Base-by-base conservation (phyloP, 2,797 vertebrate genomes). In the Catharus ustulatus region DNA sequence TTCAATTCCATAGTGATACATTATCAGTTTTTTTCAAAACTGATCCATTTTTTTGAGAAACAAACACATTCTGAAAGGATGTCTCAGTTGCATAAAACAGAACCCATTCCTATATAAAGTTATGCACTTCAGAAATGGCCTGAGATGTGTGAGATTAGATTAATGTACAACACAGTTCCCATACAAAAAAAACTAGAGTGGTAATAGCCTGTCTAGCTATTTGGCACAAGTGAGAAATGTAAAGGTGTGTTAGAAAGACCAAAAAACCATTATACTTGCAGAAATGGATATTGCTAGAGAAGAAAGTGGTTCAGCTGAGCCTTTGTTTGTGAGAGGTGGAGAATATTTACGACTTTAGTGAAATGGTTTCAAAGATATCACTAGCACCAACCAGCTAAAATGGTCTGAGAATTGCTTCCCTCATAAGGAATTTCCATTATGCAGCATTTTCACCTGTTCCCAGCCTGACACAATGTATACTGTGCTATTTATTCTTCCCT, bases 401-500 rank as follows among this genome's bases (percentile, higher is more conserved):
- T 24, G 13, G 17, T 40, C 51, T 72, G 30, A 75, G 24, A 87
- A 92, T 85, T 80, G 83, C 88, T 90, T 94, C 34, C 20, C n/a
- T 91, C 24, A 55, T 30, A 83, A 36, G 58, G 36, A 81, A 91
- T 78, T 94, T 88, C 69, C 69, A 88, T 88, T 74, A 73, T 34
- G 66, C 43, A 68, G 32, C 43, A 54, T 81, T 93, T 91, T 91
- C 67, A 38, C 59, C n/a, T 86, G 9, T 48, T 85, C 22, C 18
- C 36, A 75, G 46, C 20, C 55, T 62, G 42, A 7, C 87, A 45
- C 24, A 68, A 72, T 11, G 11, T 26, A 42, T 38, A 11, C 5
- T 20, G 14, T 63, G 24, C 61, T 87, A 85, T 93, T 94, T 88
- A 64, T 84, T 89, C 40, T 72, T 90, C 58, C 23, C 23, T 48